These are phyloP conservation scores for Entomyzon cyanotis DNA, from an alignment of 2,113 vertebrate genomes.

Conservation along the genomic window DNA sequence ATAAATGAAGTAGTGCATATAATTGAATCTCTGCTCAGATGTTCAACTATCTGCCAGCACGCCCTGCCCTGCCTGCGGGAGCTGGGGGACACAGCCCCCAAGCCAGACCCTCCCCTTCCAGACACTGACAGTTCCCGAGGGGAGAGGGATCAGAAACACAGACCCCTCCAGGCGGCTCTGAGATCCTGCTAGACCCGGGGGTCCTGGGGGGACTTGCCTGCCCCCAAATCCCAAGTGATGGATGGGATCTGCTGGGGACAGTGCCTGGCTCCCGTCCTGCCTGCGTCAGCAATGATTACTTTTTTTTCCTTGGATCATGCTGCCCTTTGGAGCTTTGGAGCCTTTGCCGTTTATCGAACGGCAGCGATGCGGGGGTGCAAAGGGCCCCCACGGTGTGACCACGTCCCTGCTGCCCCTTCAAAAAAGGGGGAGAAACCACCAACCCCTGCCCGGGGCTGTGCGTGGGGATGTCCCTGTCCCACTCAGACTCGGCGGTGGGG, in stretches of 20 bases:
- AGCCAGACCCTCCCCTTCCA: neutral
- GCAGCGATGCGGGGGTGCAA: neutral
- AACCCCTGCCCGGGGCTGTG: neutral
- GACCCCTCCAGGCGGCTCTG: neutral
- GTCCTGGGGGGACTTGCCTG: neutral
- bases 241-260: neutral
- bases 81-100: neutral
- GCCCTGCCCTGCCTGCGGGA: neutral
- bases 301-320: neutral
- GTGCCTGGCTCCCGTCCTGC: neutral
- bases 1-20: conserved; percentile 54
- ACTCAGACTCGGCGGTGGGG: neutral
- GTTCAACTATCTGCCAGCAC: neutral
- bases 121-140: neutral
- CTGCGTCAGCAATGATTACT: neutral
- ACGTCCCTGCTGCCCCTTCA: neutral
- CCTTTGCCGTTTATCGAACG: neutral
- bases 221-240: neutral
- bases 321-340: conserved; percentile 4
- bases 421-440: neutral
- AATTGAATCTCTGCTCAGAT: conserved; percentile 41
- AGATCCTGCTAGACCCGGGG: neutral
- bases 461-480: neutral
- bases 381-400: neutral
- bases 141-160: neutral